Percentiles rank a stretch among this genome's conserved stretches.
Conservation (phyloP, 2,113 vertebrate genomes). For the Lampris incognitus region DNA sequence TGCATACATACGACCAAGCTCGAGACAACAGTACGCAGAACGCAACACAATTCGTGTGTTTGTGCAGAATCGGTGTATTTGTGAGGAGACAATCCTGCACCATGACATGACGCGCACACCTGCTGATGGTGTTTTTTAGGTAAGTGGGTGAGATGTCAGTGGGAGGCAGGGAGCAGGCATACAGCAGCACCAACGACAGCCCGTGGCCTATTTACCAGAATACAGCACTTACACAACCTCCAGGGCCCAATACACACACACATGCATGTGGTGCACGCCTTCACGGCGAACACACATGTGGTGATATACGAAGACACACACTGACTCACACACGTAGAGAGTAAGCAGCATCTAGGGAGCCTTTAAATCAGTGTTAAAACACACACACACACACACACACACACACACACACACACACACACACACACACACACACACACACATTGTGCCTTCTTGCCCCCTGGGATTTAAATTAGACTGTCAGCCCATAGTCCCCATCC, state of each 20-base stretch:
- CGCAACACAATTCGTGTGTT: no score
- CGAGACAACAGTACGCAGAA: no score
- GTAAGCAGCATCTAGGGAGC: not conserved
- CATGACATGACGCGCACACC: no score
- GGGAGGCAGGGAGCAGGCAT: not conserved
- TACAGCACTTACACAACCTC: not conserved
- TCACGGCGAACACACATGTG: not conserved
- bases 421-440: no score
- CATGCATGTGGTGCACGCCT: conserved; percentile 14
- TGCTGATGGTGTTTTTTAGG: conserved; percentile 3
- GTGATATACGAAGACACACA: conserved; percentile 6
- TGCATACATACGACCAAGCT: no score
- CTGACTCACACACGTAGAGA: not conserved
- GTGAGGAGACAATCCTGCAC: conserved; percentile 7
- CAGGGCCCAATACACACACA: not conserved
- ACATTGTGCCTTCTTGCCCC: not conserved
- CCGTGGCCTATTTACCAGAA: conserved; percentile 44
- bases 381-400: not conserved
- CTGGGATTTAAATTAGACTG: not conserved
- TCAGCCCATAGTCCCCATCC: not conserved
- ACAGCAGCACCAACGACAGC: conserved; percentile 13
- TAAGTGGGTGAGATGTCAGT: conserved; percentile 48
- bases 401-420: not conserved
- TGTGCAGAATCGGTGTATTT: no score
- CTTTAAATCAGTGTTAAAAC: not conserved